Evolutionary conservation across 2,888 invertebrate species (phyloP).

Genomic region (Eupithecia tripunctaria): DNA sequence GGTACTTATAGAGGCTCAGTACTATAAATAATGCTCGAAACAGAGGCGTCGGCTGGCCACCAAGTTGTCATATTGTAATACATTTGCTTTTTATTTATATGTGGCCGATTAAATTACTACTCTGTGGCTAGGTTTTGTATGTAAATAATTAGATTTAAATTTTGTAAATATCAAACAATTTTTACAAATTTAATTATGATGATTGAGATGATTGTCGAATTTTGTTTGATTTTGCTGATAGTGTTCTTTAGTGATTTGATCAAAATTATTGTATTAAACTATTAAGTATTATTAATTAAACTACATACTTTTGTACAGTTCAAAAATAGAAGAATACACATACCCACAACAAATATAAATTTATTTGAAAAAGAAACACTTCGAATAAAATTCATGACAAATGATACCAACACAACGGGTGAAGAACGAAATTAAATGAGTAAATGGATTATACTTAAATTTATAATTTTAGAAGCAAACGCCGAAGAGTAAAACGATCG

Average conservation of each 20-base stretch:
- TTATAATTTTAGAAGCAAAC: constrained; percentile 77
- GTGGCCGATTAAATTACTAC: constrained; percentile 45
- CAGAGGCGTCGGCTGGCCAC: constrained; percentile 64
- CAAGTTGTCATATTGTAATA: constrained; percentile 63
- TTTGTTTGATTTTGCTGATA: no score
- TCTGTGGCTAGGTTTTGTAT: not conserved
- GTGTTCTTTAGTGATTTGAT: not conserved
- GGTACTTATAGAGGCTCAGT: constrained; percentile 58
- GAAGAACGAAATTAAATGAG: constrained; percentile 43
- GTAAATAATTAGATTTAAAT: not conserved
- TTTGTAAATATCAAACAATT: not conserved
- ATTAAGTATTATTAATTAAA: no score
- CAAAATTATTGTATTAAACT: no score
- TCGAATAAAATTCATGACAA: constrained; percentile 41
- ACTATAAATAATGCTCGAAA: constrained; percentile 66
- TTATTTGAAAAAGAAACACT: constrained; percentile 20
- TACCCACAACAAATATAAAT: not conserved
- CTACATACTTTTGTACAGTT: no score
- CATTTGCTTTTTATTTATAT: constrained; percentile 52
- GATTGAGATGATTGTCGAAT: no score
- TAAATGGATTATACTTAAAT: constrained; percentile 64
- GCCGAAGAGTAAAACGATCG: constrained; percentile 74
- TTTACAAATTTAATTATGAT: not conserved
- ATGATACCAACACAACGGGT: constrained; percentile 37
- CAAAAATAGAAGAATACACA: not conserved